These are phyloP conservation scores for Apocrypta bakeri DNA, from an alignment of 1,140 invertebrate genomes.

Conservation along the genomic window DNA sequence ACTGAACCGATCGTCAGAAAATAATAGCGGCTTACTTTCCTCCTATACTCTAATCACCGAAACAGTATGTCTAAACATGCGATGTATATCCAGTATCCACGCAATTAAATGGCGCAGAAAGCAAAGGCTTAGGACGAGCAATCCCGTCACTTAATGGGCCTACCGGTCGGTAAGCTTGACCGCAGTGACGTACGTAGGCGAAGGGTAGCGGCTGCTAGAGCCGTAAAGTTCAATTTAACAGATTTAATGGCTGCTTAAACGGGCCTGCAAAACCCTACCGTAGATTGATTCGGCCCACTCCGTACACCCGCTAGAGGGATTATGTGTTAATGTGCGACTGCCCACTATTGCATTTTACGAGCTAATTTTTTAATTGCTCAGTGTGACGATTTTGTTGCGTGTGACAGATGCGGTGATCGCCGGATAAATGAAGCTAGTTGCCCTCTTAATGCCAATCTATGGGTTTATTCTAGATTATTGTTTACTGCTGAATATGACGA, in stretches of 20 bases:
- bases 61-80: neutral
- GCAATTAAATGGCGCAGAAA: neutral
- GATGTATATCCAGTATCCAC: neutral
- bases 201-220: neutral
- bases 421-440: too few species aligned
- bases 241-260: constrained; percentile 19
- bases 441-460: too few species aligned
- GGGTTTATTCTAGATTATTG: too few species aligned
- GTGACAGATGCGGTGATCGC: too few species aligned
- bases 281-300: constrained; percentile 15
- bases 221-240: constrained; percentile 28
- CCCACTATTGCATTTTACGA: neutral
- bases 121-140: neutral
- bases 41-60: neutral
- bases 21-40: too few species aligned
- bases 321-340: constrained; percentile 10
- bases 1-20: too few species aligned
- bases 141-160: neutral
- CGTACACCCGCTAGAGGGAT: neutral
- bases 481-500: too few species aligned
- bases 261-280: neutral
- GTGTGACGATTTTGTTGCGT: too few species aligned
- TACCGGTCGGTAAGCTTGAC: neutral
- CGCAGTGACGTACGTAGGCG: neutral
- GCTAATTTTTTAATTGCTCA: neutral